Evolutionary conservation across 2,888 invertebrate genomes (phyloP), one percentile per base, ranked within the genome.

Genomic region (Ditylenchus weischeri): DNA sequence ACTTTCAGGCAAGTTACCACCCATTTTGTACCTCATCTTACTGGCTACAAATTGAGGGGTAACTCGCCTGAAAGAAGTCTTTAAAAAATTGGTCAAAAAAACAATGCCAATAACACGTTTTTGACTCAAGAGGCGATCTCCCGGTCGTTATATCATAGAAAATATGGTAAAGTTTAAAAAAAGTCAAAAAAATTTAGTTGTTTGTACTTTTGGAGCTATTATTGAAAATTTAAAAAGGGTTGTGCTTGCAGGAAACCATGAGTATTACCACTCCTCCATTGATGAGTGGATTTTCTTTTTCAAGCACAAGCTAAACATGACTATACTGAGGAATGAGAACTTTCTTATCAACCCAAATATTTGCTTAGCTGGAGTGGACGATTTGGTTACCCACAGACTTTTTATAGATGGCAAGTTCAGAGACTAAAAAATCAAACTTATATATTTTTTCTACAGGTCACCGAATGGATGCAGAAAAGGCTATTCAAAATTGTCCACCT

Each of bases 361-460:
- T 18, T 85, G 84, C 72, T 68, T 85, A 11, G 84, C 84, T 21
- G 85, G 85, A n/a, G 80, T 82, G 4, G 85, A 85, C 75, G 85
- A 85, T 69, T 62, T 83, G 0, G 79, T 75, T 48, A 84, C 85
- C 7, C 72, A 75, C n/a, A 74, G 66, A 10, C 75, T 64, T 19
- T 59, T 57, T 23, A 48, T 74, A 21, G 43, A 63, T 49, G 74
- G 68, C 71, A 23, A 18, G 23, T 69, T 15, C 43, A 43, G 43
- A 13, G 8, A 43, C 15, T 43, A 43, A 6, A 13, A 43, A 43
- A 43, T 4, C 29, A 43, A 43, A 13, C 43, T 43, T 8, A 43
- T 6, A 10, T 13, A 6, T 49, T 57, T 11, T 23, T 60, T 59
- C 83, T 58, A 70, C 72, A 50, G 84, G 82, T 18, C 85, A 85